Evolutionary conservation across 2,888 invertebrate species (phyloP).

Genomic region (Euplagia quadripunctaria): DNA sequence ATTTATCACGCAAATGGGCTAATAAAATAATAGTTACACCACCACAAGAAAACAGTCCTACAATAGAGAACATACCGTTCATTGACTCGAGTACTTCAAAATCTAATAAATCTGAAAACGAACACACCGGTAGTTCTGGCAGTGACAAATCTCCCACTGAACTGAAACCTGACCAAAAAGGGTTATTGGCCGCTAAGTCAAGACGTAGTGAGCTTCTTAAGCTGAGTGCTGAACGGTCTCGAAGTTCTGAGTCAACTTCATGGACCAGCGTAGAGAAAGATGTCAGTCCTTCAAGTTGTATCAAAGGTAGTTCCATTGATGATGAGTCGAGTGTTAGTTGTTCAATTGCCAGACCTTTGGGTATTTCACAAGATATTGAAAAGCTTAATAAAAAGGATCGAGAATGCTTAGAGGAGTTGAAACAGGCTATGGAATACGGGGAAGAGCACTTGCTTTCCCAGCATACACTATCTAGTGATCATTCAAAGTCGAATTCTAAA

Average conservation of each 20-base stretch:
- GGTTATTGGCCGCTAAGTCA: conserved; percentile 81
- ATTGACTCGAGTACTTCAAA: conserved; percentile 79
- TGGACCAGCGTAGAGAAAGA: conserved; percentile 94
- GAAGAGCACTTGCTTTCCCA: conserved; percentile 82
- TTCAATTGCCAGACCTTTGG: conserved; percentile 92
- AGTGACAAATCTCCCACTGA: conserved; percentile 82
- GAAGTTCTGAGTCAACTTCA: conserved; percentile 93
- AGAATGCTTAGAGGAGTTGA: conserved; percentile 88
- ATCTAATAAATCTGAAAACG: conserved; percentile 80
- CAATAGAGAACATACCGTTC: conserved; percentile 85
- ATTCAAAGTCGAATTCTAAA: conserved; percentile 82
- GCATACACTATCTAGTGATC: conserved; percentile 80
- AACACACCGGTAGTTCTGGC: conserved; percentile 80
- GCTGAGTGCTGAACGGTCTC: conserved; percentile 91
- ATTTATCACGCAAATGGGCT: conserved; percentile 81
- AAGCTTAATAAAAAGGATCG: conserved; percentile 89
- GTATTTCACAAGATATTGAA: conserved; percentile 92
- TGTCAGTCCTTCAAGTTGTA: conserved; percentile 88
- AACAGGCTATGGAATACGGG: conserved; percentile 87
- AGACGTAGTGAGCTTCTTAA: conserved; percentile 88
- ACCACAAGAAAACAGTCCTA: conserved; percentile 88
- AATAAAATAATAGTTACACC: conserved; percentile 88
- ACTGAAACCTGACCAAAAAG: conserved; percentile 70
- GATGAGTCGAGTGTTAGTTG: conserved; percentile 93
- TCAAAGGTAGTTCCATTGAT: conserved; percentile 90